A percentile compares a stretch with the other conserved stretches of the same genome.
Conservation (phyloP, 2,888 invertebrate genomes). For the Leptopilina myrica region DNA sequence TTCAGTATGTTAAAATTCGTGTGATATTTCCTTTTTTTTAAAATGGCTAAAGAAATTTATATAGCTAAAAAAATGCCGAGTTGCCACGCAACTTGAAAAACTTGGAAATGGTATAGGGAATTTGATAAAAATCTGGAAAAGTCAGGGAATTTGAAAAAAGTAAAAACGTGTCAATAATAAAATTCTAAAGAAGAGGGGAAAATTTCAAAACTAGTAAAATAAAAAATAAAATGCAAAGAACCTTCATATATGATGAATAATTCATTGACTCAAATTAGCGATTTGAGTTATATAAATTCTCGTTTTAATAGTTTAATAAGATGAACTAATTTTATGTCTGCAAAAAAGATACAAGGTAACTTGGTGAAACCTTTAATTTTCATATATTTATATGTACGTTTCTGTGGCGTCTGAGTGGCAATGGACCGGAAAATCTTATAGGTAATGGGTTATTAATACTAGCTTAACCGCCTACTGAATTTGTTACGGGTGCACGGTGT, state of each 20-base stretch:
- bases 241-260: background rate
- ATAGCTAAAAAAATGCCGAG: too few relatives aligned
- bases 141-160: too few relatives aligned
- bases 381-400: constrained; percentile 35
- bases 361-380: constrained; percentile 49
- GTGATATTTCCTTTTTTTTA: too few relatives aligned
- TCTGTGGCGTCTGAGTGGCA: constrained; percentile 47
- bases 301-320: background rate
- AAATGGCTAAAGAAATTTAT: too few relatives aligned
- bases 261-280: background rate
- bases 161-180: too few relatives aligned
- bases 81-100: too few relatives aligned
- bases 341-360: constrained; percentile 46
- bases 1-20: too few relatives aligned
- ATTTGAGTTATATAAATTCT: constrained; percentile 7
- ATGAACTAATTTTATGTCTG: background rate
- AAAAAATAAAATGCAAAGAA: too few relatives aligned
- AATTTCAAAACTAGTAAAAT: background rate
- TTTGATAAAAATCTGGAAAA: too few relatives aligned
- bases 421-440: constrained; percentile 57
- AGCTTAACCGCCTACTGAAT: constrained; percentile 54
- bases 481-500: constrained; percentile 48
- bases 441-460: constrained; percentile 61
- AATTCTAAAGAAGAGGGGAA: background rate
- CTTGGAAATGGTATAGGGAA: too few relatives aligned